Percentiles rank a stretch among this genome's conserved stretches.
These are phyloP conservation scores for Chaetophractus vellerosus DNA, from an alignment of 2,797 vertebrate genomes.

Conservation along the genomic window DNA sequence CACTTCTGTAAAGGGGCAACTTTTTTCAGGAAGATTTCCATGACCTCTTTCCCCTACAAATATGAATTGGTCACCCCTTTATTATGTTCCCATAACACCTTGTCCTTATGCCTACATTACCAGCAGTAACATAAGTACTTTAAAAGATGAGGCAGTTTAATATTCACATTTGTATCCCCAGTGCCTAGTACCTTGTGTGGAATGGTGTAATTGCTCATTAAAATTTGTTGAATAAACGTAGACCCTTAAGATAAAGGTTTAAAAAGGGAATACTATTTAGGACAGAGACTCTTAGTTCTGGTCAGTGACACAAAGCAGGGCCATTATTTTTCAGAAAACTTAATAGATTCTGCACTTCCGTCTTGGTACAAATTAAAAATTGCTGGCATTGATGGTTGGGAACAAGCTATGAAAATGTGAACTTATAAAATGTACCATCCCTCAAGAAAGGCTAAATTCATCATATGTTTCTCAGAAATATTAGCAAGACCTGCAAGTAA, in stretches of 20 bases:
- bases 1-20: neutral
- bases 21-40: neutral
- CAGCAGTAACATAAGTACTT: neutral
- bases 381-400: neutral
- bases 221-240: neutral
- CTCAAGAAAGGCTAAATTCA: neutral
- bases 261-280: neutral
- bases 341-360: neutral
- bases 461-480: neutral
- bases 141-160: neutral
- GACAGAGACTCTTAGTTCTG: neutral
- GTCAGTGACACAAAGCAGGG: neutral
- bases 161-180: neutral
- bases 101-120: neutral
- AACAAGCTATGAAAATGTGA: constrained; percentile 11
- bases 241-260: neutral
- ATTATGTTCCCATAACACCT: neutral
- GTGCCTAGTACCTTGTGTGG: neutral
- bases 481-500: neutral
- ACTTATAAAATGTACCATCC: neutral
- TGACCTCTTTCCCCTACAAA: neutral
- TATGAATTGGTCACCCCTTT: neutral
- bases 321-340: neutral
- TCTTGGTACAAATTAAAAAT: neutral
- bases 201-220: neutral